These are phyloP conservation scores for Halocynthia roretzi DNA, from an alignment of 23 tunicate genomes.

Conservation along the genomic window DNA sequence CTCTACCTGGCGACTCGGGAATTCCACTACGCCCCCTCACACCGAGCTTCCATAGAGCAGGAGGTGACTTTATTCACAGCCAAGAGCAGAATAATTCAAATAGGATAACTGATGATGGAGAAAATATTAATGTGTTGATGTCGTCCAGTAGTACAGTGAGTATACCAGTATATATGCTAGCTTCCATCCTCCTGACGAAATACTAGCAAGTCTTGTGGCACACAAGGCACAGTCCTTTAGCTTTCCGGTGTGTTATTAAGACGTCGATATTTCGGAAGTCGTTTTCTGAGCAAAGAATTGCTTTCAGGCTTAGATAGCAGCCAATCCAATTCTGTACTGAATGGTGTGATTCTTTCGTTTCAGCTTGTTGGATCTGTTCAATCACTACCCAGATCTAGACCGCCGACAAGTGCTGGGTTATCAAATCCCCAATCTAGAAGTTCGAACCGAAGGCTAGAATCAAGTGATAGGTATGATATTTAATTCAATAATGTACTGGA, in stretches of 20 bases:
- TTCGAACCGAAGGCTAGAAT: neutral
- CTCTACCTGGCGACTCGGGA: constrained; percentile 30
- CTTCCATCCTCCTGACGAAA: neutral
- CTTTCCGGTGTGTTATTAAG: no score
- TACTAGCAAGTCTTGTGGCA: neutral
- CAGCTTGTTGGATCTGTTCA: constrained; percentile 10
- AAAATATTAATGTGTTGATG: constrained; percentile 14
- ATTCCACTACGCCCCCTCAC: constrained; percentile 74
- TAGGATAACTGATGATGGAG: neutral
- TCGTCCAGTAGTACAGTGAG: constrained; percentile 20
- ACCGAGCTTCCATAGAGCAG: constrained; percentile 45
- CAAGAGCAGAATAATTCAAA: neutral
- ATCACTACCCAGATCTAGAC: constrained; percentile 19
- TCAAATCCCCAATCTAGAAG: neutral
- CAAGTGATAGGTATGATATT: neutral
- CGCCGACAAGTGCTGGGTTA: constrained; percentile 34
- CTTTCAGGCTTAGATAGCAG: neutral
- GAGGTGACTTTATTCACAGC: neutral
- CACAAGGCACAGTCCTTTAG: no score
- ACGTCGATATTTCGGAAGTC: no score
- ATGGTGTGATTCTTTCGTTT: neutral
- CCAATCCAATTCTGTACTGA: neutral
- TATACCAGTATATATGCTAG: neutral
- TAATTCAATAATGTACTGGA: neutral
- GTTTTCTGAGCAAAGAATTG: neutral